Percentiles rank a stretch among this genome's conserved stretches.
Conservation (phyloP, 2,888 invertebrate genomes). For the Apoderus coryli region DNA sequence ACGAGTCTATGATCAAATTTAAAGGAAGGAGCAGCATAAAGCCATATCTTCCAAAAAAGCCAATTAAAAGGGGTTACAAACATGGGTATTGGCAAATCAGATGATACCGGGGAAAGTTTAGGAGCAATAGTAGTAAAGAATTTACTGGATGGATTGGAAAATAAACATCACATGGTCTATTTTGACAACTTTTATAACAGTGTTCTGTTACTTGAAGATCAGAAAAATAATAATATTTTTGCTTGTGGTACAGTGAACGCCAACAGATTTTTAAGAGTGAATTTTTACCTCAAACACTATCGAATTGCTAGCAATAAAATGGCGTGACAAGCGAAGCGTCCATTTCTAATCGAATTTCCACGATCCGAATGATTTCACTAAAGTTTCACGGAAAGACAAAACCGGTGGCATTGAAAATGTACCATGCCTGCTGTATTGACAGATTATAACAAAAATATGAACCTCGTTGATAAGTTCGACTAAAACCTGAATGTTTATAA, state of each 20-base stretch:
- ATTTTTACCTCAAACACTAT: constrained; percentile 14
- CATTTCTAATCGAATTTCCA: constrained; percentile 21
- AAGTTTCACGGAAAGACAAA: constrained; percentile 11
- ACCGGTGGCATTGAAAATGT: no score
- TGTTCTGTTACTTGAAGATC: constrained; percentile 15
- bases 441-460: constrained; percentile 12
- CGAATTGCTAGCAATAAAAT: no score
- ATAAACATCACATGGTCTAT: no score
- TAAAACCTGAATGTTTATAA: constrained; percentile 7
- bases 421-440: no score
- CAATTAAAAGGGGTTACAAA: no score
- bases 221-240: constrained; percentile 10
- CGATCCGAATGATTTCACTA: no score
- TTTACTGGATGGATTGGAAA: no score
- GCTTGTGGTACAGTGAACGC: constrained; percentile 9
- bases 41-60: no score
- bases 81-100: no score
- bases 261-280: constrained; percentile 4
- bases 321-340: constrained; percentile 21
- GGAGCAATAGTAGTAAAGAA: constrained; percentile 18
- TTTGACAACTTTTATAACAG: no score
- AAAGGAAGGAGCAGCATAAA: no score
- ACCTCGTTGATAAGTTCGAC: constrained; percentile 12
- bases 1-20: no score
- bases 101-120: constrained; percentile 6